phyloP scores from a whole-genome alignment of 2,113 vertebrate genomes.

The Corythornis madagascariensis region DNA sequence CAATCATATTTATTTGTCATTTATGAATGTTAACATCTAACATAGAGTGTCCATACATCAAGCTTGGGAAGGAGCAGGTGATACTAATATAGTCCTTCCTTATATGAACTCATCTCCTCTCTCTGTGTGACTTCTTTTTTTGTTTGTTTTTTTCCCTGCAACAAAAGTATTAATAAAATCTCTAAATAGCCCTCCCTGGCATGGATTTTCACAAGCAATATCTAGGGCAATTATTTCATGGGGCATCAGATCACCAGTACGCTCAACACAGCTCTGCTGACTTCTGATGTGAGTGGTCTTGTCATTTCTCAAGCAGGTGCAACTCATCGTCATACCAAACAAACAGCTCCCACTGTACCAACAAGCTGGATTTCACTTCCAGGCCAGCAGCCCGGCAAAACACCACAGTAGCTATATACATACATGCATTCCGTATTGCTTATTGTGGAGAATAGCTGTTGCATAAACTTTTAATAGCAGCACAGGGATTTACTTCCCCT shows the following conservation, averaged over 20 bases:
- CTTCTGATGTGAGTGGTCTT: neutral
- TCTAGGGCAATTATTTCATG: neutral
- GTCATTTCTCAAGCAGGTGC: slow-evolving; percentile 38
- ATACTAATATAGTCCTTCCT: neutral
- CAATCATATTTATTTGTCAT: neutral
- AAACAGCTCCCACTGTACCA: neutral
- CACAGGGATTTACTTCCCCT: slow-evolving; percentile 40
- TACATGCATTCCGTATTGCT: neutral
- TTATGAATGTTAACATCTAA: neutral
- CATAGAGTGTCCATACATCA: neutral
- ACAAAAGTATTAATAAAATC: neutral
- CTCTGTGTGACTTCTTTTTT: neutral
- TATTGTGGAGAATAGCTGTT: slow-evolving; percentile 19
- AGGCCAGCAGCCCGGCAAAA: neutral
- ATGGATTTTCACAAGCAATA: neutral
- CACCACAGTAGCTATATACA: neutral
- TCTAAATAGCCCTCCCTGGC: neutral
- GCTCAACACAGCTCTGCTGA: neutral
- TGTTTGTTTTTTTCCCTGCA: neutral
- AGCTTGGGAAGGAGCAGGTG: neutral
- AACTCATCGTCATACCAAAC: neutral
- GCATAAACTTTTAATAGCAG: slow-evolving; percentile 59
- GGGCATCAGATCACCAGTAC: neutral
- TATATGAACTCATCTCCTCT: neutral
- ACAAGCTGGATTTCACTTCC: neutral